Base-by-base conservation (phyloP, 2,797 vertebrate species). In the Emydoidea blandingii region DNA sequence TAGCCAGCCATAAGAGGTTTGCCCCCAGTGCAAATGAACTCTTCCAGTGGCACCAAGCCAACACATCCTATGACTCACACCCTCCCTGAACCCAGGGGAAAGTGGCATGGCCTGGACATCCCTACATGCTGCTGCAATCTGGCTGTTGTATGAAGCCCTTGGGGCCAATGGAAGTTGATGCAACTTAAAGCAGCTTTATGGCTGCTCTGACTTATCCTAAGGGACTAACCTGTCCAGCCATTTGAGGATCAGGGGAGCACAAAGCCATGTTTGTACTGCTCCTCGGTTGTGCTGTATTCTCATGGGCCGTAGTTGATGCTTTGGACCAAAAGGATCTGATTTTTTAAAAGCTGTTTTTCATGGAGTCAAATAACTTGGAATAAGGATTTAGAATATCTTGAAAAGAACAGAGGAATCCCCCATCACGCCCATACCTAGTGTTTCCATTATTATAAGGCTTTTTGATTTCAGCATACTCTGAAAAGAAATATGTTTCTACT, bases 371-470 rank as follows among this genome's bases (percentile, higher is more conserved):
- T 23, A 86, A 80, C 6, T 31, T 76, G 41, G 76, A 92, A 14
- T 87, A 79, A 81, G 44, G 16, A 81, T 91, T 88, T 81, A 27
- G 21, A 80, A 53, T 93, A 82, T 6, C 8, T 80, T 12, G 11
- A 31, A 72, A 89, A 85, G 37, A 80, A 81, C 37, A 90, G 85
- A 92, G 74, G 44, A 12, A 83, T 74, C 14, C 56, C 23, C 89
- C 34, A 34, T 44, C 0, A 0, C 18, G n/a, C 84, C 82, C 50
- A 88, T 84, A 15, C 68, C 14, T 62, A 88, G 87, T 94, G 92
- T 92, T 95, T 95, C 89, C 94, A n/a, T 81, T 93, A 82, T 86
- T 85, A 76, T 41, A 29, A 31, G 3, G 10, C 79, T 93, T 93
- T 83, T 44, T 93, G 10, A 91, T 94, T 93, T 86, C 80, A 92